Evolutionary conservation across 1,140 invertebrate genomes (phyloP).

Genomic region (Drosophila parvula): DNA sequence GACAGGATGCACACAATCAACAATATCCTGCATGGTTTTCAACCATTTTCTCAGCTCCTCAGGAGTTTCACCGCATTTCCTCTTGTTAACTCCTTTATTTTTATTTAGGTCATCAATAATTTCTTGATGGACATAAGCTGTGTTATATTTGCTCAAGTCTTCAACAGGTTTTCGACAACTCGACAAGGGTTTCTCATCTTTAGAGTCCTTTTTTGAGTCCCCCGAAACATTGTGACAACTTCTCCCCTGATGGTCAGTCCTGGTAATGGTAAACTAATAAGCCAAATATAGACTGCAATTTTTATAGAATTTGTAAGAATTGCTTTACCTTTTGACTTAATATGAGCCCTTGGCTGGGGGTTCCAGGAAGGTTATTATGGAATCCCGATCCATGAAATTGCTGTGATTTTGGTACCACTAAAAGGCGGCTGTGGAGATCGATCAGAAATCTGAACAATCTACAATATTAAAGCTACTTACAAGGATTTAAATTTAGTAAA

Average conservation of each 20-base stretch:
- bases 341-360: background rate
- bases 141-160: background rate
- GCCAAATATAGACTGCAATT: background rate
- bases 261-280: background rate
- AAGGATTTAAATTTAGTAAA: conserved; percentile 29
- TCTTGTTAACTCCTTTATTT: background rate
- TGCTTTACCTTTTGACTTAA: conserved; percentile 6
- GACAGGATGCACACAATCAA: conserved; percentile 27
- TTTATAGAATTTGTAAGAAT: too few relatives aligned
- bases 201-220: background rate
- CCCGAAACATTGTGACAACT: background rate
- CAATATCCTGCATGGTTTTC: conserved; percentile 22
- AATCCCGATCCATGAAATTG: background rate
- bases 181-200: background rate
- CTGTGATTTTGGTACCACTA: background rate
- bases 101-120: background rate
- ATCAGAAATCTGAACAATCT: background rate
- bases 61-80: background rate
- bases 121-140: background rate
- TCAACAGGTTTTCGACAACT: background rate
- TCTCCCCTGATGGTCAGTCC: background rate
- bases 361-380: background rate
- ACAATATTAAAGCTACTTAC: conserved; percentile 4
- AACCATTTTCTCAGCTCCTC: conserved; percentile 28
- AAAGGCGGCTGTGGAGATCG: background rate